Percentiles rank a stretch among this genome's conserved stretches.
Evolutionary conservation across 2,113 vertebrate genomes (phyloP).

Genomic region (Indicator maculatus): DNA sequence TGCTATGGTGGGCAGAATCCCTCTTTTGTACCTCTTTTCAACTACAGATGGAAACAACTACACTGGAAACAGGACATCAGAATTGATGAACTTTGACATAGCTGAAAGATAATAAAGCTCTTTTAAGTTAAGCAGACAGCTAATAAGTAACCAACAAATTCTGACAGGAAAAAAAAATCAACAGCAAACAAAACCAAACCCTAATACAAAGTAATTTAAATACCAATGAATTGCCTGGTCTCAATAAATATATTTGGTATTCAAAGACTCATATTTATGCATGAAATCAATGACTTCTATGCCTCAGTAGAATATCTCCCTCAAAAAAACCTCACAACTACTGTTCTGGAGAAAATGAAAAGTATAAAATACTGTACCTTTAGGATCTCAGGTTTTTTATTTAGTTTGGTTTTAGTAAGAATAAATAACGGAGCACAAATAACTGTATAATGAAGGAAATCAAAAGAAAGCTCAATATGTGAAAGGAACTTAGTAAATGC

Average conservation of each 20-base stretch:
- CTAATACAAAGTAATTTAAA: neutral
- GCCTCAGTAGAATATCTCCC: neutral
- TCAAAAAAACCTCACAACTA: neutral
- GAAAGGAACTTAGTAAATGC: neutral
- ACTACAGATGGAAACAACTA: neutral
- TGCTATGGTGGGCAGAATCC: neutral
- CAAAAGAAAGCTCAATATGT: neutral
- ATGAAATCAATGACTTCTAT: neutral
- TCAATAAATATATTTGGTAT: neutral
- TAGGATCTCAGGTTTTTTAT: neutral
- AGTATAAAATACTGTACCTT: neutral
- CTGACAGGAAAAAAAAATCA: neutral
- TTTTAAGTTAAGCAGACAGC: neutral
- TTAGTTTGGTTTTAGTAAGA: neutral
- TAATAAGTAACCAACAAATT: neutral
- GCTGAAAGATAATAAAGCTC: neutral
- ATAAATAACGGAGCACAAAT: neutral
- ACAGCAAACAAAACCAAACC: neutral
- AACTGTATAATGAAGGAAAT: neutral
- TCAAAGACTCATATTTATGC: neutral
- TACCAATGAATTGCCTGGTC: neutral
- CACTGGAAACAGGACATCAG: neutral
- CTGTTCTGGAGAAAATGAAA: neutral
- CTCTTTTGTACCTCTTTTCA: neutral
- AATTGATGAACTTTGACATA: neutral